These are phyloP conservation scores for Spodoptera frugiperda DNA, from an alignment of 1,140 invertebrate genomes.

Conservation along the genomic window DNA sequence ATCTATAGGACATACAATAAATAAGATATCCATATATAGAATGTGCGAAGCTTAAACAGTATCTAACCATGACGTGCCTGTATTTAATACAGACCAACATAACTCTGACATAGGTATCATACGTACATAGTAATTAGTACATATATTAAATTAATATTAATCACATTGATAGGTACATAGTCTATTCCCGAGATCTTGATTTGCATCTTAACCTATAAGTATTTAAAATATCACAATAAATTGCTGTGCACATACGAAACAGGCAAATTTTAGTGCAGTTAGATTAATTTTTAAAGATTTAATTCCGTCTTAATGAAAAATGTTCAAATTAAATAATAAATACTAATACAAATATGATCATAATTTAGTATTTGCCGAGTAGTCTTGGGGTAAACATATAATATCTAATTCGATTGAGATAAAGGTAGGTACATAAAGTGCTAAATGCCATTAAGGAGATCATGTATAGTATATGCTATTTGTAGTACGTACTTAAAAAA, in stretches of 20 bases:
- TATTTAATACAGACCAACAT: conserved; percentile 72
- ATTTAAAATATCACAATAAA: conserved; percentile 87
- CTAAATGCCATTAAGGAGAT: neutral
- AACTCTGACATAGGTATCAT: conserved; percentile 51
- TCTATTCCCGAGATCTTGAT: conserved; percentile 80
- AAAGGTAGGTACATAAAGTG: neutral
- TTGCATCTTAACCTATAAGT: conserved; percentile 83
- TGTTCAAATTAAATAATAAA: conserved; percentile 64
- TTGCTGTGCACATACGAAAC: conserved; percentile 86
- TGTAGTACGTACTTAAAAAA: neutral
- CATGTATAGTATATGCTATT: conserved; percentile 30
- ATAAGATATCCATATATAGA: conserved; percentile 29
- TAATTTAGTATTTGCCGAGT: conserved; percentile 49
- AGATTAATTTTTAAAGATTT: conserved; percentile 76
- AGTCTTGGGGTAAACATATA: conserved; percentile 36
- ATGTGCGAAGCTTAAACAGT: conserved; percentile 55
- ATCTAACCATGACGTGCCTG: conserved; percentile 55
- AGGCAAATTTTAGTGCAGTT: conserved; percentile 86
- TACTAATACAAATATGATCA: conserved; percentile 44
- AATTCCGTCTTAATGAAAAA: conserved; percentile 74
- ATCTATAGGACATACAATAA: conserved; percentile 18
- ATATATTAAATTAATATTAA: conserved; percentile 75
- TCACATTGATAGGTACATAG: conserved; percentile 79
- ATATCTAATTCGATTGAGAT: conserved; percentile 9
- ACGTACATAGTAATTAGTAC: conserved; percentile 58